Base-by-base conservation (phyloP, 2,113 vertebrate genomes). In the Melospiza georgiana region DNA sequence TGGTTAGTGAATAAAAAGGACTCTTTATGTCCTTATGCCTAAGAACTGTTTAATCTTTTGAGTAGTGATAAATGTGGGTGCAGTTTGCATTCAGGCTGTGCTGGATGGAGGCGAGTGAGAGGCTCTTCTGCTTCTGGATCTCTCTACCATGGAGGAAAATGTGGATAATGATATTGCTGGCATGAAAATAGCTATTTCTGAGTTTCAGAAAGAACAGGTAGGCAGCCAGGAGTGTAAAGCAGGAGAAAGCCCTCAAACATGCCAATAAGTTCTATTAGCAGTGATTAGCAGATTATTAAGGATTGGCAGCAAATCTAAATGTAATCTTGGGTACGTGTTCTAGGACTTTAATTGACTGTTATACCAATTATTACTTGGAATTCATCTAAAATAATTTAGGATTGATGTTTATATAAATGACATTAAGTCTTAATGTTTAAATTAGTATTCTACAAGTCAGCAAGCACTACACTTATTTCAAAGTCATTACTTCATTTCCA, bases 91-190 rank as follows among this genome's bases (percentile, higher is more conserved):
- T 68, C 57, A 30, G 48, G 52, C 24, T 87, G 28, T 75, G 69
- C 57, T 65, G 14, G 49, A 3, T 4, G 0, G n/a, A 66, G 43
- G 31, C 62, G 21, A 25, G 2, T 5, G 52, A 55, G 69, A 75
- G 39, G 8, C 14, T 39, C 33, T 41, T 67, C 11, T 30, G 37
- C 25, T 21, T 74, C 61, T 39, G 17, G 23, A 27, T 51, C 8
- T 62, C 21, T 14, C 27, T 55, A 0, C 0, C 2, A 0, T 17
- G 19, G 43, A 68, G 15, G 20, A 43, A 30, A 31, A 30, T 2
- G 1, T 20, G 52, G 41, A 13, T 13, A 11, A 1, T 10, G 19
- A 14, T 33, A 27, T 8, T 62, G 33, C 25, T 87, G 65, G 30
- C 12, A 82, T 82, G 30, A 28, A 61, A 95, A 31, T 1, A 5